phyloP scores from a whole-genome alignment of 2,113 vertebrate genomes.

The Calidris pugnax region DNA sequence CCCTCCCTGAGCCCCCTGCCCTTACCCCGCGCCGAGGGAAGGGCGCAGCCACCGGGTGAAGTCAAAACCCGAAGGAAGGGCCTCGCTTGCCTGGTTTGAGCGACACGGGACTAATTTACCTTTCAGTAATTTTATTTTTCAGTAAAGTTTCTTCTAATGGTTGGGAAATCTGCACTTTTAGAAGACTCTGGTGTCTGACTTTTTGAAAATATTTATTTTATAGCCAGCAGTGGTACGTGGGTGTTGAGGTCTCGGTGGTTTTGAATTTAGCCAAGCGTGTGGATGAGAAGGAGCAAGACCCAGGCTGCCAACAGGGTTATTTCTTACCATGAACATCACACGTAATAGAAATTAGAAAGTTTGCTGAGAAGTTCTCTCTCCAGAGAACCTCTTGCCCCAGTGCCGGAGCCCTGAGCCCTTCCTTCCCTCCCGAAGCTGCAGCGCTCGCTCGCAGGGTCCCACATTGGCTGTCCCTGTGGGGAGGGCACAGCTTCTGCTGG shows the following conservation, averaged over 20 bases:
- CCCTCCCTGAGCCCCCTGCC: not conserved
- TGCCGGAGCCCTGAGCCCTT: not conserved
- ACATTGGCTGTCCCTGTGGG: not conserved
- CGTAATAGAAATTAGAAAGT: not conserved
- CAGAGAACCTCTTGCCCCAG: not conserved
- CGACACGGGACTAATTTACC: not conserved
- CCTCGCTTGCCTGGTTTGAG: not conserved
- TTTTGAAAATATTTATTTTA: not conserved
- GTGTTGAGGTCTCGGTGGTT: not conserved
- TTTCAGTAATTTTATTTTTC: not conserved
- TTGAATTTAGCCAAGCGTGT: not conserved
- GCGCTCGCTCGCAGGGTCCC: not conserved
- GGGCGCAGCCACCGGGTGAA: not conserved
- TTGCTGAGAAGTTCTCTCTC: not conserved
- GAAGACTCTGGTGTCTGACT: not conserved
- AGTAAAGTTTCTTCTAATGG: not conserved
- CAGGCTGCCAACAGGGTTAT: not conserved
- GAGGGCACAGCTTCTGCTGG: not conserved
- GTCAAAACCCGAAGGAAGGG: accelerated
- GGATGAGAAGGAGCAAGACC: not conserved
- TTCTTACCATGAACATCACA: not conserved
- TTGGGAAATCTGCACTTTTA: not conserved
- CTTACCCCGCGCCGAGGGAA: accelerated
- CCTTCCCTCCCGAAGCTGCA: not conserved
- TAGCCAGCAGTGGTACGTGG: not conserved